phyloP scores from a whole-genome alignment of 2,888 invertebrate genomes.

The Fragum fragum region DNA sequence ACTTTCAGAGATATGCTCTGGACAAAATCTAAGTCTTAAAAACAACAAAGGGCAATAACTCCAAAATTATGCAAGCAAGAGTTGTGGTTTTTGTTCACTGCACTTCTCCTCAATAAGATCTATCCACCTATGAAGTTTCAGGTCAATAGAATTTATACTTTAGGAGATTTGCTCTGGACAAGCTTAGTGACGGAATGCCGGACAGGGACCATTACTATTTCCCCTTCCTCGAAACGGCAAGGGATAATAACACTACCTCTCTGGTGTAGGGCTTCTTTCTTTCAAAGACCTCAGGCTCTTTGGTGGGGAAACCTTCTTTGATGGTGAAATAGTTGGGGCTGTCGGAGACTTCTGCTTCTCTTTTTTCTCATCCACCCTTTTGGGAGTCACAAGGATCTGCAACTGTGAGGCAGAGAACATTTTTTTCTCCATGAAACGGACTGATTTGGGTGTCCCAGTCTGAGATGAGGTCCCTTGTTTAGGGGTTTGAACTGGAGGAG shows the following conservation, averaged over 20 bases:
- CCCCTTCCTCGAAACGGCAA: too few relatives aligned
- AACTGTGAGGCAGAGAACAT: slow-evolving; percentile 9
- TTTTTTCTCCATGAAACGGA: slow-evolving; percentile 56
- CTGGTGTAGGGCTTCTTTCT: slow-evolving; percentile 78
- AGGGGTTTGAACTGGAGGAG: slow-evolving; percentile 28
- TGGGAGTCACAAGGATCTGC: slow-evolving; percentile 1
- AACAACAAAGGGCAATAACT: too few relatives aligned
- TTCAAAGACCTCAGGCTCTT: slow-evolving; percentile 45
- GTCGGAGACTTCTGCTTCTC: slow-evolving; percentile 17
- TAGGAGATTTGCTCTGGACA: too few relatives aligned
- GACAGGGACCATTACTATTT: too few relatives aligned
- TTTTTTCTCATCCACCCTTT: slow-evolving; percentile 10
- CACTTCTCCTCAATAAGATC: too few relatives aligned
- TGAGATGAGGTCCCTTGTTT: slow-evolving; percentile 38
- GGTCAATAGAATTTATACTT: too few relatives aligned
- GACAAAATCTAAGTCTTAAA: too few relatives aligned
- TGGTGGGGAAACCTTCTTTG: not conserved
- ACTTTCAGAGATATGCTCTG: too few relatives aligned
- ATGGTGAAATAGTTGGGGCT: slow-evolving; percentile 49
- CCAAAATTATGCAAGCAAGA: too few relatives aligned
- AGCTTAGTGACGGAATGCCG: too few relatives aligned
- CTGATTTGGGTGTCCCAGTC: slow-evolving; percentile 64
- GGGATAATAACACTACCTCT: slow-evolving; percentile 63
- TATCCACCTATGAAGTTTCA: too few relatives aligned
- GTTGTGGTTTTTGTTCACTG: too few relatives aligned